A percentile compares a stretch with the other conserved stretches of the same genome.
phyloP scores from a whole-genome alignment of 2,888 invertebrate genomes.

The Choreutis nemorana region DNA sequence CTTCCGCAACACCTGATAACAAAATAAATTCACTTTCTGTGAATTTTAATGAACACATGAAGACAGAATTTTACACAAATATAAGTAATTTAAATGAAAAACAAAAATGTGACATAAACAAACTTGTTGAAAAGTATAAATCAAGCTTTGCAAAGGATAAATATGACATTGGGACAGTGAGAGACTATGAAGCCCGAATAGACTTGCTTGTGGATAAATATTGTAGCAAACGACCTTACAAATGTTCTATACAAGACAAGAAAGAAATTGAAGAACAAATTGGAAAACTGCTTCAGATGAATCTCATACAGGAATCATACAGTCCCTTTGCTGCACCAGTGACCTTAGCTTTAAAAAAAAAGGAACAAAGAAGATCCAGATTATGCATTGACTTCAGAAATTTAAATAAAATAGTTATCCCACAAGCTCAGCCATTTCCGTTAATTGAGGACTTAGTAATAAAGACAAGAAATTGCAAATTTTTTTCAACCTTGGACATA shows the following conservation, averaged over 20 bases:
- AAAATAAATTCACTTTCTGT: too few species aligned
- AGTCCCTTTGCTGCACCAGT: conserved; percentile 18
- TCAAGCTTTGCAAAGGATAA: conserved; percentile 12
- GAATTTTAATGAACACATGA: too few species aligned
- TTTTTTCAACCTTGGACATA: conserved; percentile 23
- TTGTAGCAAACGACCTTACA: conserved; percentile 13
- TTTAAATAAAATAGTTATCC: conserved; percentile 14
- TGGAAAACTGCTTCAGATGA: conserved; percentile 6
- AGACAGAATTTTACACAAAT: too few species aligned
- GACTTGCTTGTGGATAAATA: conserved; percentile 13
- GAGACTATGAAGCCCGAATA: conserved; percentile 16
- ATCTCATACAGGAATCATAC: conserved; percentile 5
- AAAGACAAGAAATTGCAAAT: conserved; percentile 23
- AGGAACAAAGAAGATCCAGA: conserved; percentile 5
- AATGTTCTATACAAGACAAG: conserved; percentile 7
- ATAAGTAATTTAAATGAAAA: too few species aligned
- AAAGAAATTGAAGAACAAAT: conserved; percentile 8
- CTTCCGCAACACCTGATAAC: too few species aligned
- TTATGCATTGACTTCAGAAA: conserved; percentile 9
- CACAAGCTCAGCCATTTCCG: conserved; percentile 20
- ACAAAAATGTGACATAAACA: too few species aligned
- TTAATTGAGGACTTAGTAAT: conserved; percentile 22
- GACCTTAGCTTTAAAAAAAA: conserved; percentile 14
- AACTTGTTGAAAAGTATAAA: conserved; percentile 3
- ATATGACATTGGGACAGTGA: conserved; percentile 11